phyloP scores from a whole-genome alignment of 1,140 invertebrate species.

The Drosophila teissieri region DNA sequence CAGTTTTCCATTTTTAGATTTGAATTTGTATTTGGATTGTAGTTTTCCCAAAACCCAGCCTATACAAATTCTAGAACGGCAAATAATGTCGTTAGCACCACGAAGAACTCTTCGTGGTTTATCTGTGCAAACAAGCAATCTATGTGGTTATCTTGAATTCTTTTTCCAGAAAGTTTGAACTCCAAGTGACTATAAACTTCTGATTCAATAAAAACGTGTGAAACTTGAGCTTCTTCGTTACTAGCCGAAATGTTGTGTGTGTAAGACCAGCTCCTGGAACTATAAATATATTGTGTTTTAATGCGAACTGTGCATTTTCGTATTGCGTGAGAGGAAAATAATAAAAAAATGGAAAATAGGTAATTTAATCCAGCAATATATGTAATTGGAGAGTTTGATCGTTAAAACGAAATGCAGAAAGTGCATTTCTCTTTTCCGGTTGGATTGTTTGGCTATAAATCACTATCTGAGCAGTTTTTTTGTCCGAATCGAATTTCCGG shows the following conservation, averaged over 20 bases:
- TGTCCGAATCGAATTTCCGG: neutral
- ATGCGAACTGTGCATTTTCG: too few species aligned
- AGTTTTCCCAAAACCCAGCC: neutral
- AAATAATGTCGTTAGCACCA: conserved; percentile 2
- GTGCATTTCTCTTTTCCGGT: conserved; percentile 31
- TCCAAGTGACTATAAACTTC: neutral
- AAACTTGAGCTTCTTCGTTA: neutral
- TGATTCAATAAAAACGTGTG: neutral
- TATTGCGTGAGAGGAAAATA: neutral
- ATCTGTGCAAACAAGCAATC: conserved; percentile 1
- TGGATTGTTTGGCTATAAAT: conserved; percentile 2
- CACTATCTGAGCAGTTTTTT: neutral
- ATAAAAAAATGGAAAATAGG: conserved; percentile 1
- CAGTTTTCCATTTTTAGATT: neutral
- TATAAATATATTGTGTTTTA: neutral
- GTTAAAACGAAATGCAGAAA: conserved; percentile 20
- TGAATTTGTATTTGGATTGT: neutral
- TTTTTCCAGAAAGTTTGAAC: neutral
- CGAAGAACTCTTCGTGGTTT: neutral
- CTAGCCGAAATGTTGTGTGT: neutral
- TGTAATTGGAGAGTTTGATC: conserved; percentile 15
- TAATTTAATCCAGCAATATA: conserved; percentile 15
- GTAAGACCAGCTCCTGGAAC: neutral
- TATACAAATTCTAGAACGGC: neutral
- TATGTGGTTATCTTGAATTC: neutral